Conservation (phyloP, 2,113 vertebrate genomes). For the Corythoichthys intestinalis region DNA sequence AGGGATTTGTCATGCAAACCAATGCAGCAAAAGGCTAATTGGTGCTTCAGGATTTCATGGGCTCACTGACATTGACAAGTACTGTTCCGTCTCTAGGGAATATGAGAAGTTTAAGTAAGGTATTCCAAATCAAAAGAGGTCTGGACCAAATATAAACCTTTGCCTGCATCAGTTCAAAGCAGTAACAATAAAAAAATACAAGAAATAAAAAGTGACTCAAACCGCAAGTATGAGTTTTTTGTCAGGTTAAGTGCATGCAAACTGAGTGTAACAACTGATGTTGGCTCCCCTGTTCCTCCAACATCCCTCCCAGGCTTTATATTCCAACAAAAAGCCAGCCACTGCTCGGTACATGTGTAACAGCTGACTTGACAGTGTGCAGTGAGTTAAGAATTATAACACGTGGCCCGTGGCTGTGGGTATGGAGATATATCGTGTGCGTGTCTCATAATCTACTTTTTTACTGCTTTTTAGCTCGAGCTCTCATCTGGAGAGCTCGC, state of each 20-base stretch:
- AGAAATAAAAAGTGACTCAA: neutral
- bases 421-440: constrained; percentile 37
- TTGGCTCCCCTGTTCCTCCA: constrained; percentile 12
- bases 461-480: constrained; percentile 29
- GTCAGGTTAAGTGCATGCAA: neutral
- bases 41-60: too few relatives aligned
- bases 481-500: constrained; percentile 50
- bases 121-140: too few relatives aligned
- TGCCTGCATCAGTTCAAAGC: neutral
- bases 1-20: too few relatives aligned
- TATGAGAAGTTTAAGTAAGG: too few relatives aligned
- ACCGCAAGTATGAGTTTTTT: too few relatives aligned
- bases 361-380: constrained; percentile 58
- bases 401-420: constrained; percentile 33
- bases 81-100: too few relatives aligned
- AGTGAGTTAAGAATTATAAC: constrained; percentile 42
- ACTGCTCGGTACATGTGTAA: constrained; percentile 13
- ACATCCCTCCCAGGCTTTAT: neutral
- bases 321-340: constrained; percentile 5
- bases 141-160: too few relatives aligned
- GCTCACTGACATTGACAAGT: too few relatives aligned
- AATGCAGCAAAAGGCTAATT: too few relatives aligned
- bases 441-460: constrained; percentile 50
- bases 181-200: neutral
- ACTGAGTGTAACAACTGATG: constrained; percentile 30